These are phyloP conservation scores for Zaprionus taronus DNA, from an alignment of 1,140 invertebrate species.

Conservation along the genomic window DNA sequence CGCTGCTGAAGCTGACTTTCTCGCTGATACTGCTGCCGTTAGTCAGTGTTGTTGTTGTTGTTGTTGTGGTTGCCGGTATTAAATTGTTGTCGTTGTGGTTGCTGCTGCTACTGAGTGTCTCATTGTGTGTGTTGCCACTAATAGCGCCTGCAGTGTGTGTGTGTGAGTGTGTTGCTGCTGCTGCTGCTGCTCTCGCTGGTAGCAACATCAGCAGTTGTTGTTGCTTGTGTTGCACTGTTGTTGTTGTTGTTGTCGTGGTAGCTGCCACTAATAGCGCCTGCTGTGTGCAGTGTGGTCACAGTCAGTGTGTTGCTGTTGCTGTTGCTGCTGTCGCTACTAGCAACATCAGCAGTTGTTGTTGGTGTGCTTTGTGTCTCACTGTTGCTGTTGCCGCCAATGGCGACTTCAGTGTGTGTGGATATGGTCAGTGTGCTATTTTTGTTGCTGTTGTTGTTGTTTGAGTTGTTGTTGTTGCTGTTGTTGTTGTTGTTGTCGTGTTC, in stretches of 20 bases:
- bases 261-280: slow-evolving; percentile 1
- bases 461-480: slow-evolving; percentile 17
- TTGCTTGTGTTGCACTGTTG: not conserved
- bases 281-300: not conserved
- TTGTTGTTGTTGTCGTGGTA: not conserved
- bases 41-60: slow-evolving; percentile 16
- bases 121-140: not conserved
- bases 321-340: slow-evolving; percentile 13
- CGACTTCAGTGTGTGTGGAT: slow-evolving; percentile 14
- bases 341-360: not conserved
- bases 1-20: slow-evolving; percentile 63
- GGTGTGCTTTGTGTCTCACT: not conserved
- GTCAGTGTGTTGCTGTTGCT: not conserved
- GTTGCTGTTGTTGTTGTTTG: not conserved
- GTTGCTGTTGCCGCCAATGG: slow-evolving; percentile 26
- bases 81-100: slow-evolving; percentile 9
- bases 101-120: not conserved
- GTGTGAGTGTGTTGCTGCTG: not conserved
- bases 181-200: not conserved
- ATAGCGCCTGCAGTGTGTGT: not conserved
- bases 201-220: not conserved
- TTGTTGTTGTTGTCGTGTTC: slow-evolving; percentile 18
- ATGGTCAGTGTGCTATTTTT: slow-evolving; percentile 22
- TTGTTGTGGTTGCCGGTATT: not conserved
- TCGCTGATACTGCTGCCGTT: slow-evolving; percentile 58